Evolutionary conservation across 2,113 vertebrate species (phyloP).

Genomic region (Aegypius monachus): DNA sequence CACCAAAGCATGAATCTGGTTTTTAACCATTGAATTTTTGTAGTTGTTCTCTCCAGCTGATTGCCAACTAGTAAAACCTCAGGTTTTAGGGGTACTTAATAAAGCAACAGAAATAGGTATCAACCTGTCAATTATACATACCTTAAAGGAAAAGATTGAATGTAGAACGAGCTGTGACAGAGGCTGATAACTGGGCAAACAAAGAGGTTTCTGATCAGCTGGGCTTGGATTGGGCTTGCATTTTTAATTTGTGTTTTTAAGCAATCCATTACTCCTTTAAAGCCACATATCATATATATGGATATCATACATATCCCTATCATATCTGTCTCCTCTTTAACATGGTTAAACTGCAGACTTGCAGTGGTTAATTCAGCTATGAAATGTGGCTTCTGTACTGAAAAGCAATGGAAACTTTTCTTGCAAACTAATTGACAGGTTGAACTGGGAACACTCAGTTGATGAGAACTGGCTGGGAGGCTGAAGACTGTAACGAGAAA

Average conservation of each 20-base stretch:
- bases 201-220: neutral
- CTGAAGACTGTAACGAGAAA: neutral
- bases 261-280: neutral
- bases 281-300: neutral
- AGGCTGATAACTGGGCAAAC: neutral
- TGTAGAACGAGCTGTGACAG: neutral
- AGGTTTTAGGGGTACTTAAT: neutral
- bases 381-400: neutral
- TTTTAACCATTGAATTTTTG: neutral
- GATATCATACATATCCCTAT: neutral
- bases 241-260: neutral
- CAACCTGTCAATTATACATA: neutral
- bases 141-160: neutral
- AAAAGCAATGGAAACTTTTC: neutral
- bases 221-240: neutral
- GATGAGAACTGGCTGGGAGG: neutral
- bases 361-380: neutral
- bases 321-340: neutral
- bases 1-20: neutral
- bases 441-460: neutral
- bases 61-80: neutral
- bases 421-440: neutral
- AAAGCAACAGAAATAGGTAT: neutral
- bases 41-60: neutral
- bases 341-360: neutral